Evolutionary conservation across 2,888 invertebrate genomes (phyloP).

Genomic region (Eupeodes latifasciatus): DNA sequence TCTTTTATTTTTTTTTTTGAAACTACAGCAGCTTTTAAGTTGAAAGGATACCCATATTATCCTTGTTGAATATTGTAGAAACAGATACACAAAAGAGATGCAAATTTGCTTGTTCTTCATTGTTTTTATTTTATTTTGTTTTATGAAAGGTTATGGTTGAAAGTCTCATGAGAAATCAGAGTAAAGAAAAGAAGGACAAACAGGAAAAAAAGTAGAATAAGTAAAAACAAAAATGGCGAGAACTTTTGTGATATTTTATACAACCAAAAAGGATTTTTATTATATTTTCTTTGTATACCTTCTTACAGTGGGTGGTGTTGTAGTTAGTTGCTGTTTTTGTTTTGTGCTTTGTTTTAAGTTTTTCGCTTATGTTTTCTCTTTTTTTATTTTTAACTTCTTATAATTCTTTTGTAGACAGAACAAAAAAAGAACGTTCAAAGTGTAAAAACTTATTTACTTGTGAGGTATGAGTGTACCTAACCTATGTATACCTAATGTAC

Average conservation of each 20-base stretch:
- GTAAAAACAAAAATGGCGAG: slow-evolving; percentile 53
- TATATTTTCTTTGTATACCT: slow-evolving; percentile 36
- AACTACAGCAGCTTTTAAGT: slow-evolving; percentile 4
- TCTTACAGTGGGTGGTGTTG: background rate
- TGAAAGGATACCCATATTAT: slow-evolving; percentile 28
- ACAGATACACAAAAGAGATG: slow-evolving; percentile 33
- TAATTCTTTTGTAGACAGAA: slow-evolving; percentile 25
- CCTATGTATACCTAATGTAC: background rate
- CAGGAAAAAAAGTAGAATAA: background rate
- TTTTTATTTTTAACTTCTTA: slow-evolving; percentile 19
- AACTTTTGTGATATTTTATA: slow-evolving; percentile 52
- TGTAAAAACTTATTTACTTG: slow-evolving; percentile 57
- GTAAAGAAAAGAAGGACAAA: slow-evolving; percentile 11
- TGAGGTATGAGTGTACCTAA: background rate
- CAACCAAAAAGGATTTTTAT: slow-evolving; percentile 57
- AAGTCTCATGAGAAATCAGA: slow-evolving; percentile 41
- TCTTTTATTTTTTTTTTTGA: background rate
- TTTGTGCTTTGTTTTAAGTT: slow-evolving; percentile 1
- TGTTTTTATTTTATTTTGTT: background rate
- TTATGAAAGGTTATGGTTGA: slow-evolving; percentile 6
- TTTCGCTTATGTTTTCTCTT: background rate
- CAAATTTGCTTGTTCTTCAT: slow-evolving; percentile 14
- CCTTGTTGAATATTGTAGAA: slow-evolving; percentile 51
- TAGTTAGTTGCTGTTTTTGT: background rate
- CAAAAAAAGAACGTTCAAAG: background rate